Conservation (phyloP, 2,113 vertebrate genomes). For the Bubo bubo region DNA sequence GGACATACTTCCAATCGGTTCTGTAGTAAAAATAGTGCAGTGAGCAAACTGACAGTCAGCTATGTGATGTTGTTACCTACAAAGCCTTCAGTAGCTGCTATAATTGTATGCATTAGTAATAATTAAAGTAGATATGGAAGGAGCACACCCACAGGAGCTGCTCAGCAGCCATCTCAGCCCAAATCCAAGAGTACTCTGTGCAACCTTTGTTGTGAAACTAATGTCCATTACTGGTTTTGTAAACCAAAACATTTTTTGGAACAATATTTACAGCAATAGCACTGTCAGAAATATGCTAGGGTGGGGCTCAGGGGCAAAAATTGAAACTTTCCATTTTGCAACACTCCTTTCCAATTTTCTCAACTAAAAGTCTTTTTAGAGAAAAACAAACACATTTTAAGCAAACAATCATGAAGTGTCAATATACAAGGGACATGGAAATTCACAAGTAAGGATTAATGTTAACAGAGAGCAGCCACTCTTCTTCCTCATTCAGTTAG, state of each 20-base stretch:
- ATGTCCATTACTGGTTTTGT: neutral
- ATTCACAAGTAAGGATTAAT: neutral
- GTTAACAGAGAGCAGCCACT: neutral
- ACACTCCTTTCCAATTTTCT: neutral
- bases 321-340: neutral
- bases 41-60: neutral
- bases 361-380: neutral
- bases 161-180: neutral
- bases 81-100: neutral
- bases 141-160: neutral
- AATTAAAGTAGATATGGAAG: neutral
- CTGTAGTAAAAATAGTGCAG: conserved; percentile 58
- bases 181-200: neutral
- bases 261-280: neutral
- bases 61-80: rapidly evolving
- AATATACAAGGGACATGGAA: neutral
- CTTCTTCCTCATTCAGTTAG: neutral
- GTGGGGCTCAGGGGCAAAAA: neutral
- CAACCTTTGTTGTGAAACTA: neutral
- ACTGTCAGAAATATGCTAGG: neutral
- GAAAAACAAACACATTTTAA: neutral
- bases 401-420: neutral
- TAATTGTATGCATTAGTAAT: neutral
- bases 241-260: neutral
- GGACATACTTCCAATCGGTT: conserved; percentile 88